Conservation (phyloP, 2,113 vertebrate genomes). For the Carassius gibelio region DNA sequence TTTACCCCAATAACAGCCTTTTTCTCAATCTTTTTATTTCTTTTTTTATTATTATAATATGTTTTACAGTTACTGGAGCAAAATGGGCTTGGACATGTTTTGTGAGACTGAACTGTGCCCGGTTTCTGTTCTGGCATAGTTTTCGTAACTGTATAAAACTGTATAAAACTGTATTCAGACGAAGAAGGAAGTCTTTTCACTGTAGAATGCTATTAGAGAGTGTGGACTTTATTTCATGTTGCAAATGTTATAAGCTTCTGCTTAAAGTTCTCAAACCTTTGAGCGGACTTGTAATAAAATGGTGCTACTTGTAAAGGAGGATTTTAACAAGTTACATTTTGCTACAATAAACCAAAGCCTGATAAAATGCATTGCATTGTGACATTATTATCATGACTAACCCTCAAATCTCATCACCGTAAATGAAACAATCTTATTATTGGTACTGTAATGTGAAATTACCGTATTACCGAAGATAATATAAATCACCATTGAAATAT, state of each 20-base stretch:
- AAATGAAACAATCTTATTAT: neutral
- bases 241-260: neutral
- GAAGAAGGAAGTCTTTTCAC: neutral
- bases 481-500: neutral
- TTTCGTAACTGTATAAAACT: neutral
- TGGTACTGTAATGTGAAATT: neutral
- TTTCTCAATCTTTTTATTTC: too few relatives aligned
- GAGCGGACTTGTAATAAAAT: too few relatives aligned
- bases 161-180: neutral
- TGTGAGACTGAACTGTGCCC: too few relatives aligned
- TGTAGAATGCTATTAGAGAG: neutral
- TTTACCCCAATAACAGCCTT: too few relatives aligned
- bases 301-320: neutral
- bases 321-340: neutral
- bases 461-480: neutral
- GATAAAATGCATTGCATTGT: neutral
- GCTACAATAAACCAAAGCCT: neutral
- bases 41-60: too few relatives aligned
- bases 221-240: neutral
- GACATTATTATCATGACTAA: neutral
- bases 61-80: too few relatives aligned
- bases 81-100: too few relatives aligned
- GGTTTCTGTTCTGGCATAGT: too few relatives aligned
- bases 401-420: neutral
- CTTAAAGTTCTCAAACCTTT: neutral